Evolutionary conservation across 2,113 vertebrate genomes (phyloP).

Genomic region (Mus musculus): GRCm39 chr6:92846001-92846500

Average conservation of each 20-base stretch:
- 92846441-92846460: background rate
- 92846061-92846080: background rate
- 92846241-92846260: constrained; percentile 49
- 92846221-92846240: constrained; percentile 43
- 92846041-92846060: background rate
- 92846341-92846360: background rate
- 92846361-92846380: background rate
- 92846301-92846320: background rate
- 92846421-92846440: background rate
- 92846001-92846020: background rate
- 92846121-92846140: background rate
- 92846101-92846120: constrained; percentile 19
- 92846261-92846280: background rate
- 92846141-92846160: background rate
- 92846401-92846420: background rate
- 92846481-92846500: background rate
- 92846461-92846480: constrained; percentile 32
- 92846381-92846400: background rate
- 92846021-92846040: background rate
- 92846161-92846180: too few species aligned
- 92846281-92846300: constrained; percentile 71
- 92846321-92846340: background rate
- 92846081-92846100: background rate
- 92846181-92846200: background rate
- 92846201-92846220: constrained; percentile 51